Evolutionary conservation across 2,888 invertebrate species (phyloP).

Genomic region (Noctua fimbriata): DNA sequence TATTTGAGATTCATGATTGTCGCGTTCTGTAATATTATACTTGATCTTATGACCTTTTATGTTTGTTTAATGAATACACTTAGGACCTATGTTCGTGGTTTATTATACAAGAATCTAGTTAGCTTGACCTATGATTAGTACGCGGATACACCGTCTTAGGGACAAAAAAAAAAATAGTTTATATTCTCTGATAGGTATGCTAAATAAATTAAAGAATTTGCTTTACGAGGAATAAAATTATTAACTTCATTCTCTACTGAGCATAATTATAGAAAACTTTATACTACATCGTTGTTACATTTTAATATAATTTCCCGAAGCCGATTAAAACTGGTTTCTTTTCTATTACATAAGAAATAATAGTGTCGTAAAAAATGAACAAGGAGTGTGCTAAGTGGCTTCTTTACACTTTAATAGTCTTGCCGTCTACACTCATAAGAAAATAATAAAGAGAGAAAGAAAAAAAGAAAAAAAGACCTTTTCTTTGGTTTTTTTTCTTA

Average conservation of each 20-base stretch:
- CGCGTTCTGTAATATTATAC: conserved; percentile 54
- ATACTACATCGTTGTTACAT: conserved; percentile 1
- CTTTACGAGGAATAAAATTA: conserved; percentile 9
- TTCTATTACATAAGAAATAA: conserved; percentile 41
- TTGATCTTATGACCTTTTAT: conserved; percentile 60
- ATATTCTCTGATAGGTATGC: background rate
- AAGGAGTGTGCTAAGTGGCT: conserved; percentile 4
- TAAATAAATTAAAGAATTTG: background rate
- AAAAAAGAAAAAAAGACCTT: background rate
- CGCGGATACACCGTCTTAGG: conserved; percentile 1
- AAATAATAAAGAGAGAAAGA: background rate
- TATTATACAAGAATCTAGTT: conserved; percentile 29
- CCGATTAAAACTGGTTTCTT: conserved; percentile 22
- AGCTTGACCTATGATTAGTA: conserved; percentile 21
- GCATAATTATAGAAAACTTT: background rate
- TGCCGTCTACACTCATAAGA: background rate
- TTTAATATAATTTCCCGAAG: conserved; percentile 33
- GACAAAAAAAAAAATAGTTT: conserved; percentile 11
- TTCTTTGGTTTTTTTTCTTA: no score
- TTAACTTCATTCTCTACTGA: background rate
- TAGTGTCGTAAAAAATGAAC: conserved; percentile 34
- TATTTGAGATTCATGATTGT: conserved; percentile 48
- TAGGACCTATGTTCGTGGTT: conserved; percentile 35
- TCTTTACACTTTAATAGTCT: background rate
- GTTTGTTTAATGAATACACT: conserved; percentile 32